phyloP scores from a whole-genome alignment of 1,140 invertebrate species.

The Nephila pilipes region DNA sequence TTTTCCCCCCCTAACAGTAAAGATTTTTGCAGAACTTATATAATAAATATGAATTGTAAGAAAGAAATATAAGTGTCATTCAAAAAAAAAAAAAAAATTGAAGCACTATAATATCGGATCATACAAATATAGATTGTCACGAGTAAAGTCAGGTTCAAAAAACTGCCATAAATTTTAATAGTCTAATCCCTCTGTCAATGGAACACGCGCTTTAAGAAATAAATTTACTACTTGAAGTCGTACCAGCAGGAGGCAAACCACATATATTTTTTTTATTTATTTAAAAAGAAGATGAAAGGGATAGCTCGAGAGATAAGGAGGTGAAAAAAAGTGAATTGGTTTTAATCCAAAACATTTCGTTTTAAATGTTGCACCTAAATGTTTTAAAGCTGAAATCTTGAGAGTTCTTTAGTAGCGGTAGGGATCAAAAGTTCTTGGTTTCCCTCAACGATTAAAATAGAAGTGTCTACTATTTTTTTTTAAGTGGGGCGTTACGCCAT shows the following conservation, averaged over 20 bases:
- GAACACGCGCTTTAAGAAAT: background rate
- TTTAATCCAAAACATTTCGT: constrained; percentile 26
- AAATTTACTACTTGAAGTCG: background rate
- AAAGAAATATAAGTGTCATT: too few relatives aligned
- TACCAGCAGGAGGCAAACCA: background rate
- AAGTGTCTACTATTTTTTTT: background rate
- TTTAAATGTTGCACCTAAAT: constrained; percentile 20
- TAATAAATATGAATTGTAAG: too few relatives aligned
- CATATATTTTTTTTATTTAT: background rate
- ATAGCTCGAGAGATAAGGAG: background rate
- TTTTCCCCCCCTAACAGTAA: too few relatives aligned
- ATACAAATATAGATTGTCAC: too few relatives aligned
- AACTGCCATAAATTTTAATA: too few relatives aligned
- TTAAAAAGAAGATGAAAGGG: background rate
- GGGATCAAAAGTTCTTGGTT: constrained; percentile 5
- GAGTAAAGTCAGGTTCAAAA: too few relatives aligned
- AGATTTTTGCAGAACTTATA: too few relatives aligned
- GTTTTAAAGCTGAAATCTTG: background rate
- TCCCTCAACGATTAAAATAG: background rate
- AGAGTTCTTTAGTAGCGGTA: background rate
- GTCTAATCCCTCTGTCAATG: too few relatives aligned
- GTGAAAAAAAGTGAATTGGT: background rate
- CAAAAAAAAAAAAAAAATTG: too few relatives aligned
- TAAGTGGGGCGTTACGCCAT: background rate
- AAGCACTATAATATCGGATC: too few relatives aligned